Conservation (phyloP, 2,113 vertebrate genomes). For the Syngnathus floridae region DNA sequence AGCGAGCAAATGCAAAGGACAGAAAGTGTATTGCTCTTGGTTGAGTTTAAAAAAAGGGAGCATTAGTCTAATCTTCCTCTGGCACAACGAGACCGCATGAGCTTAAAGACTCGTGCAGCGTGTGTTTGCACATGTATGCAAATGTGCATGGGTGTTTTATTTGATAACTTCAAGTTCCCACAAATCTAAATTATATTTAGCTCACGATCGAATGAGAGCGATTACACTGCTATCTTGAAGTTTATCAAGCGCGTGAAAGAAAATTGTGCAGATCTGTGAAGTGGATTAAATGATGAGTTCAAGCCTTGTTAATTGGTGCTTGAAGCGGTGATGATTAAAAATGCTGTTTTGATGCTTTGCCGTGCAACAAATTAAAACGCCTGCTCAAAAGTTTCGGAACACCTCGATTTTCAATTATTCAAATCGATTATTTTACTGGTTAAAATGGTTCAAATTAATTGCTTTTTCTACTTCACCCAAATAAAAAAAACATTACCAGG, state of each 20-base stretch:
- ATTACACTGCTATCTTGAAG: neutral
- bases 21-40: neutral
- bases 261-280: neutral
- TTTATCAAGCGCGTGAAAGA: neutral
- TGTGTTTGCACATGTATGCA: constrained; percentile 1
- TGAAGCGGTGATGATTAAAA: neutral
- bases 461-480: no score
- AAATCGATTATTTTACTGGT: no score
- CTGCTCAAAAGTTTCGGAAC: neutral
- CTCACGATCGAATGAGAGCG: neutral
- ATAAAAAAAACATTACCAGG: constrained; percentile 70
- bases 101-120: constrained; percentile 27
- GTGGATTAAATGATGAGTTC: neutral
- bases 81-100: constrained; percentile 31
- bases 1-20: constrained; percentile 15
- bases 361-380: neutral
- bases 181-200: neutral
- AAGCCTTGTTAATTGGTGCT: neutral
- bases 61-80: constrained; percentile 56
- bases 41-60: constrained; percentile 44
- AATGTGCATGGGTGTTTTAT: neutral
- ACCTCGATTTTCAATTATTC: neutral
- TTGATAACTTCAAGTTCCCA: constrained; percentile 6
- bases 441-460: neutral
- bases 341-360: neutral